phyloP scores from a whole-genome alignment of 2,888 invertebrate genomes.

The Melanostoma scalare region DNA sequence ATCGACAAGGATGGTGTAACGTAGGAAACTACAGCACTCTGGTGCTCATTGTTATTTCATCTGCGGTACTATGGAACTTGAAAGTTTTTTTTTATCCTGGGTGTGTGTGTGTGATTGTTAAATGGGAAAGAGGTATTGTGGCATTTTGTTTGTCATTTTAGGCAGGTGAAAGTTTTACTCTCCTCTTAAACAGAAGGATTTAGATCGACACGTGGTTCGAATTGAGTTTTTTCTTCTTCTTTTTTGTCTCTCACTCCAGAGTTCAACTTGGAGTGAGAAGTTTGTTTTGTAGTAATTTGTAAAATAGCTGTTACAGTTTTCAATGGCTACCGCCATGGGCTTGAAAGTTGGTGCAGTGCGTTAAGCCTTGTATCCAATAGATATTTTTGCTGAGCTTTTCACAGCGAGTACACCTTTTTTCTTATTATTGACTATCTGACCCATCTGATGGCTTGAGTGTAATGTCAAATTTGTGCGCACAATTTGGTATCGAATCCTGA shows the following conservation, averaged over 20 bases:
- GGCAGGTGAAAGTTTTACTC: conserved; percentile 59
- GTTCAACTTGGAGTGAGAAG: conserved; percentile 4
- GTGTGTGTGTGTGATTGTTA: conserved; percentile 25
- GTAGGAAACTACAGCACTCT: conserved; percentile 25
- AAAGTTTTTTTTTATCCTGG: conserved; percentile 53
- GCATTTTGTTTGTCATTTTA: conserved; percentile 66
- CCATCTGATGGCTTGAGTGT: too few relatives aligned
- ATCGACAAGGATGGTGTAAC: conserved; percentile 11
- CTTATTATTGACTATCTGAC: too few relatives aligned
- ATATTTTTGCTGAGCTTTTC: too few relatives aligned
- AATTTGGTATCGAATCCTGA: too few relatives aligned
- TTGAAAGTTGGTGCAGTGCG: too few relatives aligned
- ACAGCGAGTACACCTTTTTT: too few relatives aligned
- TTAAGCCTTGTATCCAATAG: too few relatives aligned
- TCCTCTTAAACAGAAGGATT: conserved; percentile 55
- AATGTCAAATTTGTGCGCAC: too few relatives aligned
- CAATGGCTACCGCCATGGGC: too few relatives aligned
- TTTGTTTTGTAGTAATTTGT: conserved; percentile 25
- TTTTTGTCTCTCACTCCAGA: not conserved
- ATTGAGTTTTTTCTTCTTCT: not conserved
- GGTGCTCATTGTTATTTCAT: conserved; percentile 71
- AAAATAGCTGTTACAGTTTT: too few relatives aligned
- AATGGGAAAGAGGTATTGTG: conserved; percentile 40
- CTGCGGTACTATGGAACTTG: conserved; percentile 64
- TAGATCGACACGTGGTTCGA: conserved; percentile 32